These are phyloP conservation scores for Drosophila neonasuta DNA, from an alignment of 2,888 invertebrate species.

Conservation along the genomic window DNA sequence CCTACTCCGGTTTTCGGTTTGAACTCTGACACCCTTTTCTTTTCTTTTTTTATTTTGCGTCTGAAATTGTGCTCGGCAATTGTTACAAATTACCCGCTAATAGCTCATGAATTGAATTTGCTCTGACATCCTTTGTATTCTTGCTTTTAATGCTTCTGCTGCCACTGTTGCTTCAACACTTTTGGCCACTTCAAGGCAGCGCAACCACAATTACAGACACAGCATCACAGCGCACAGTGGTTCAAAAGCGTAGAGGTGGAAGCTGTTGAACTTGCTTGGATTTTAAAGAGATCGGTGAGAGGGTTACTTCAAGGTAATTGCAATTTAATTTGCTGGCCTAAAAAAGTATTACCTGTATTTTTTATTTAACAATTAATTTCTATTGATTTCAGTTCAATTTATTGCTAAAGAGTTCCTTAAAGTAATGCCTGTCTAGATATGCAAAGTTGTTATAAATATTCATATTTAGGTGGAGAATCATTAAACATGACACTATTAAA, in stretches of 20 bases:
- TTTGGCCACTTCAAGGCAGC: conserved; percentile 75
- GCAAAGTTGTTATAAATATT: no score
- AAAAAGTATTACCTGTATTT: no score
- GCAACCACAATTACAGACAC: conserved; percentile 48
- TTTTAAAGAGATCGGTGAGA: neutral
- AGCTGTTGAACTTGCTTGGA: conserved; percentile 27
- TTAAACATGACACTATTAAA: no score
- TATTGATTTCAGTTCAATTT: no score
- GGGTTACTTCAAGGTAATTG: neutral
- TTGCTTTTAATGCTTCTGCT: conserved; percentile 5
- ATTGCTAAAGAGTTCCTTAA: no score
- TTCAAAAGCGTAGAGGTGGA: conserved; percentile 13
- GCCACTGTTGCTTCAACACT: conserved; percentile 55
- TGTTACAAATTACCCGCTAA: conserved; percentile 79
- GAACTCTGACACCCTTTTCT: conserved; percentile 70
- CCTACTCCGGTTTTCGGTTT: conserved; percentile 65
- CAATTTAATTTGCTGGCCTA: neutral
- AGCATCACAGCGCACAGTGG: conserved; percentile 66
- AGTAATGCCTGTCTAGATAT: no score
- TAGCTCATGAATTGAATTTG: conserved; percentile 71
- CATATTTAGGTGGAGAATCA: no score
- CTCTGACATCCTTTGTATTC: conserved; percentile 41
- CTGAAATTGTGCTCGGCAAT: conserved; percentile 54
- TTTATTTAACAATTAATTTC: no score
- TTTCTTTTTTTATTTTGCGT: conserved; percentile 47